Evolutionary conservation across 1,140 invertebrate genomes (phyloP), one percentile per base, ranked within the genome.

Genomic region (Drosophila rhopaloa): DNA sequence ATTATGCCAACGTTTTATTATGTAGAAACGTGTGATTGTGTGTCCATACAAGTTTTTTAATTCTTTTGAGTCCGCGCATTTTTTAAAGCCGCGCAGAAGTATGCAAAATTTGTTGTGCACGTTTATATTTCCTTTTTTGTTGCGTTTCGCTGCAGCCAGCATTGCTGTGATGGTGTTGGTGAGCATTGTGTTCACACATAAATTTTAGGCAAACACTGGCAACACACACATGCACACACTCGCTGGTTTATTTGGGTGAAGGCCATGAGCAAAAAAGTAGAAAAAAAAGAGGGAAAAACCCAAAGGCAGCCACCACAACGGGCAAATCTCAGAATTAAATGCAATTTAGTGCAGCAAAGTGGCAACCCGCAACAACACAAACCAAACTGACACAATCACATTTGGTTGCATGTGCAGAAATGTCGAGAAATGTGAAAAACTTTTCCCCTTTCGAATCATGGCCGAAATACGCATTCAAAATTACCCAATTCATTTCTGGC

Each of bases 271-370:
- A 27, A 9, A 37, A 66, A 47, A 32, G 4, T 38, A 38, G 37
- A 32, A 38, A 54, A 54, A 54, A 29, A 46, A 53, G 32, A 53
- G 47, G 40, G 57, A 47, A 63, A 37, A 54, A 68, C 32, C 65
- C 57, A 63, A 40, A 60, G 51, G 44, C 56, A 61, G 47, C 62
- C 57, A 72, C 54, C 57, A 81, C 48, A 82, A 46, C 80, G 53
- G 40, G 47, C 76, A 88, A 89, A 88, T 88, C 84, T 88, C 76
- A 73, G 81, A 86, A 88, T 86, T 86, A 86, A 86, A 86, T 86
- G 83, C 83, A 86, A 86, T 86, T 86, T 86, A 86, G 84, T 86
- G 79, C 83, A 80, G 80, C 83, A 88, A 89, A 89, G 79, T 88
- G 84, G 80, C 83, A 83, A 61, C 81, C 61, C 50, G 56, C 79